Evolutionary conservation across 2,888 invertebrate species (phyloP).

Genomic region (Phania funesta): DNA sequence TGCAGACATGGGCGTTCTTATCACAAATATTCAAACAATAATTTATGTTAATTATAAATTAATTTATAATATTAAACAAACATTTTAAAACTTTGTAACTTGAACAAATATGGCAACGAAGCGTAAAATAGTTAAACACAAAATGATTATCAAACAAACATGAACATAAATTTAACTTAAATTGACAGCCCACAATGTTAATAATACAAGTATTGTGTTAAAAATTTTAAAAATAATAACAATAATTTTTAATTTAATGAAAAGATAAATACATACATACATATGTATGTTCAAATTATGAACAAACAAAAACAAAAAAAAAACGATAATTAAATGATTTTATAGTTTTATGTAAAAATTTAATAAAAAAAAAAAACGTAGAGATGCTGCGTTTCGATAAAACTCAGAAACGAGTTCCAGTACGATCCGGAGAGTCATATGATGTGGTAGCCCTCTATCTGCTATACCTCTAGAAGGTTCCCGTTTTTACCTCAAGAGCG

Average conservation of each 20-base stretch:
- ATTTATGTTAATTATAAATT: conserved; percentile 60
- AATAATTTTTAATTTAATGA: neutral
- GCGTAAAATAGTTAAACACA: conserved; percentile 36
- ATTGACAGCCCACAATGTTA: conserved; percentile 40
- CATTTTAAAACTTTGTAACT: conserved; percentile 30
- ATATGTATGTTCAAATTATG: too few relatives aligned
- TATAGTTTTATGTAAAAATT: neutral
- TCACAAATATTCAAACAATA: conserved; percentile 33
- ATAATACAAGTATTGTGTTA: conserved; percentile 3
- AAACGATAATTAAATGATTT: neutral
- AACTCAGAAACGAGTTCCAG: too few relatives aligned
- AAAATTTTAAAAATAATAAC: neutral
- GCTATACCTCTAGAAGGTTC: too few relatives aligned
- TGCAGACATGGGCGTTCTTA: conserved; percentile 23
- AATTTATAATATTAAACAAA: conserved; percentile 55
- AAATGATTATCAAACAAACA: conserved; percentile 30
- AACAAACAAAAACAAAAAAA: neutral
- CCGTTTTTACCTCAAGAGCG: too few relatives aligned
- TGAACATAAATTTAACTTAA: conserved; percentile 52
- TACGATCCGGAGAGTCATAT: too few relatives aligned
- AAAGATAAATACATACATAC: neutral
- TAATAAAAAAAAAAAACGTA: too few relatives aligned
- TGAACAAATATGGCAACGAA: conserved; percentile 12
- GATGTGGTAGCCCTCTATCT: too few relatives aligned
- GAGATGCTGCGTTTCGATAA: too few relatives aligned